Evolutionary conservation across 2,797 vertebrate genomes (phyloP).

Genomic region (Heterohyrax brucei): DNA sequence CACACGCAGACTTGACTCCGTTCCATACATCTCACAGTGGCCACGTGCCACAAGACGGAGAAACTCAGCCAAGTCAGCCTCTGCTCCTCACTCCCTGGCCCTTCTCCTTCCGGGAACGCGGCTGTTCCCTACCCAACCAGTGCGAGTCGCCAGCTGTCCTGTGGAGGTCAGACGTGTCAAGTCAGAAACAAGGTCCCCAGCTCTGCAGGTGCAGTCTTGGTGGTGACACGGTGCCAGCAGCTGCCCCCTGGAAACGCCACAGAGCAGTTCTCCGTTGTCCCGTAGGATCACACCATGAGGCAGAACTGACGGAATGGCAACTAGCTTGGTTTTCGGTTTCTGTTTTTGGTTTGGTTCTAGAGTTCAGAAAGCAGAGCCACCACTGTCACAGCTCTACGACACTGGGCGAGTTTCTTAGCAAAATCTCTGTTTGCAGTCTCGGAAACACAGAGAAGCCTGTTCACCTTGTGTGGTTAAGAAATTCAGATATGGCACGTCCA

Average conservation of each 20-base stretch:
- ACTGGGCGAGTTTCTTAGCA: neutral
- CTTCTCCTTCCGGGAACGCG: neutral
- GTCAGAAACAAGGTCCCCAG: neutral
- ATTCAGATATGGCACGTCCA: neutral
- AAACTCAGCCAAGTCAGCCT: neutral
- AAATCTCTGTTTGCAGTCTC: neutral
- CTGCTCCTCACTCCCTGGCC: neutral
- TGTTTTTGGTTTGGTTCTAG: neutral
- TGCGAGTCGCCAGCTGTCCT: neutral
- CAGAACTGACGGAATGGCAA: no score
- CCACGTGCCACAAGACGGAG: neutral
- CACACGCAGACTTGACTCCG: neutral
- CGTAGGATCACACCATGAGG: no score
- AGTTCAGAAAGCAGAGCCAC: neutral
- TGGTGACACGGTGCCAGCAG: no score
- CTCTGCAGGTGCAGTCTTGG: neutral
- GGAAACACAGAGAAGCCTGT: neutral
- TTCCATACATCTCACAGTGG: neutral
- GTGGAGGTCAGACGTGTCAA: neutral
- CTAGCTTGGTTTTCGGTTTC: no score
- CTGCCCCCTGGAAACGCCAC: no score
- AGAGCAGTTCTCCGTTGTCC: no score
- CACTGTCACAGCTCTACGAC: neutral
- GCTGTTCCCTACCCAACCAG: neutral
- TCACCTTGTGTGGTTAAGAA: neutral